Conservation (phyloP, 2,888 invertebrate species). For the Nezara viridula region DNA sequence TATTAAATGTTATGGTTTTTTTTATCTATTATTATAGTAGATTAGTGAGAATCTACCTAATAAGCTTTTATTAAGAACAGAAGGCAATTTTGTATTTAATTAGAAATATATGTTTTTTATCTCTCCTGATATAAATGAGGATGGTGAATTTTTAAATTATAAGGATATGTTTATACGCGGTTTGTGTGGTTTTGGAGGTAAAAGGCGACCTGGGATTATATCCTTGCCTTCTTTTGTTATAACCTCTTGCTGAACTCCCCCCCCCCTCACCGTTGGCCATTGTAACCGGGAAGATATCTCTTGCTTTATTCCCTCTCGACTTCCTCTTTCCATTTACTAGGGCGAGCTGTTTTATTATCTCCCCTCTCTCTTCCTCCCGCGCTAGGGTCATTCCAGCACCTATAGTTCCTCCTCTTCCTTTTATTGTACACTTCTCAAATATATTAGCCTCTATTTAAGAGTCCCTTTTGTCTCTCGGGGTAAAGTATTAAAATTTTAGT, state of each 20-base stretch:
- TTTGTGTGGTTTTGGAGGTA: conserved; percentile 9
- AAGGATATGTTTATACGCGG: conserved; percentile 41
- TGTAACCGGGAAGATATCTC: conserved; percentile 44
- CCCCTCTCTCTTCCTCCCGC: conserved; percentile 6
- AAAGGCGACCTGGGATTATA: conserved; percentile 39
- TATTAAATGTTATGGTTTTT: too few relatives aligned
- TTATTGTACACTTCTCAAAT: conserved; percentile 46
- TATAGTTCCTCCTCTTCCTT: conserved; percentile 23
- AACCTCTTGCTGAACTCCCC: conserved; percentile 27
- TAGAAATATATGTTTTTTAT: too few relatives aligned
- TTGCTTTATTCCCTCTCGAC: conserved; percentile 51
- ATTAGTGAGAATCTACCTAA: too few relatives aligned
- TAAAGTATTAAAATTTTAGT: conserved; percentile 31
- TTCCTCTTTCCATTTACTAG: conserved; percentile 48
- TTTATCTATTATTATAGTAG: too few relatives aligned
- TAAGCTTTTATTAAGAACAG: too few relatives aligned
- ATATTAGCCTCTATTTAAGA: conserved; percentile 36
- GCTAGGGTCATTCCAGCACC: conserved; percentile 38
- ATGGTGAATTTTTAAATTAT: conserved; percentile 30
- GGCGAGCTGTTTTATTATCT: conserved; percentile 49
- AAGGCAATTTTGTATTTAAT: too few relatives aligned
- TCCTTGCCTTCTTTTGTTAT: conserved; percentile 42
- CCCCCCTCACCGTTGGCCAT: conserved; percentile 14
- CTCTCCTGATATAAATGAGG: background rate
- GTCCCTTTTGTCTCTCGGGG: background rate